phyloP scores from a whole-genome alignment of 2,113 vertebrate species.

The Mola mola region DNA sequence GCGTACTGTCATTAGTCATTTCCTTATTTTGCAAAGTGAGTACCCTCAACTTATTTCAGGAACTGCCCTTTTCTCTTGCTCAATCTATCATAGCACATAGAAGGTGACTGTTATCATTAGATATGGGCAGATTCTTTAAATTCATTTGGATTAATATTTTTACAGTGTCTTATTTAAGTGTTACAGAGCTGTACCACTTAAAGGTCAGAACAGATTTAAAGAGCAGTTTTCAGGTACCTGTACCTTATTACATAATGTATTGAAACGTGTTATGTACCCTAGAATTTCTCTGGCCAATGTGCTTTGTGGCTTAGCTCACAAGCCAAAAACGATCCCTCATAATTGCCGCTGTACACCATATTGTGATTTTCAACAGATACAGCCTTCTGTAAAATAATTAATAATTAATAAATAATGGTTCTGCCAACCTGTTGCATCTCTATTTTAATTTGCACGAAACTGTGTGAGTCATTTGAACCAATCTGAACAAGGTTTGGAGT shows the following conservation, averaged over 20 bases:
- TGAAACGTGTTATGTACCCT: too few relatives aligned
- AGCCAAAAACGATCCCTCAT: too few relatives aligned
- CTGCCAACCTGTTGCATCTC: too few relatives aligned
- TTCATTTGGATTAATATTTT: neutral
- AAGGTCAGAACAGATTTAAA: neutral
- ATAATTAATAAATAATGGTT: too few relatives aligned
- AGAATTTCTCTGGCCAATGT: too few relatives aligned
- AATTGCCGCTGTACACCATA: too few relatives aligned
- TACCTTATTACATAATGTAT: too few relatives aligned
- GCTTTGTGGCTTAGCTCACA: too few relatives aligned
- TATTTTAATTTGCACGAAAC: too few relatives aligned
- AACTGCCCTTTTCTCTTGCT: neutral
- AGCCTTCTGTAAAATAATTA: too few relatives aligned
- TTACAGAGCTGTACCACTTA: neutral
- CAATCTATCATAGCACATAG: neutral
- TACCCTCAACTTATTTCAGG: slow-evolving; percentile 26
- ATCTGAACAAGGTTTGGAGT: neutral
- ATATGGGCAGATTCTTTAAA: slow-evolving; percentile 5
- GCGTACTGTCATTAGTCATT: slow-evolving; percentile 49
- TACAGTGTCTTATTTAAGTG: neutral
- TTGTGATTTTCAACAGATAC: too few relatives aligned
- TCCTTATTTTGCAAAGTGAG: slow-evolving; percentile 45
- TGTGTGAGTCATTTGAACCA: too few relatives aligned
- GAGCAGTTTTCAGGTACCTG: neutral
- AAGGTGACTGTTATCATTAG: neutral